Conservation (phyloP, 2,888 invertebrate genomes). For the Diploptera punctata region DNA sequence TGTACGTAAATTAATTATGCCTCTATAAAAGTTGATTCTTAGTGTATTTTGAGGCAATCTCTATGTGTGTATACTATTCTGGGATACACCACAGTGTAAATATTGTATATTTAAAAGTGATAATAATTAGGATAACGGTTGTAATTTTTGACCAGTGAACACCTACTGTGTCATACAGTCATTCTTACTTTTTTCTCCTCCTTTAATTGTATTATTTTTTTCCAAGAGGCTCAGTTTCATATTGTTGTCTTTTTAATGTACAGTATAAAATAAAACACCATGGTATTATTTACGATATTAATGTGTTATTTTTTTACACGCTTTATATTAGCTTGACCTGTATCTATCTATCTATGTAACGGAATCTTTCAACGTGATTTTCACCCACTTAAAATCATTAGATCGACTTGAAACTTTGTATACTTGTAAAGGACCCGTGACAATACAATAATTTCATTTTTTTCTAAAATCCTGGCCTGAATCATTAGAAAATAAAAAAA, state of each 20-base stretch:
- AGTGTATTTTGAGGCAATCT: constrained; percentile 25
- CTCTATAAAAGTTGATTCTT: constrained; percentile 23
- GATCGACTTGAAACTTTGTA: no score
- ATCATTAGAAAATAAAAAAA: no score
- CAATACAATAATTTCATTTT: no score
- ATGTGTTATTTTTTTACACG: background rate
- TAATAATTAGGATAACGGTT: constrained; percentile 18
- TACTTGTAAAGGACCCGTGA: no score
- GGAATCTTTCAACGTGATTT: no score
- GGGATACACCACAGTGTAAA: constrained; percentile 18
- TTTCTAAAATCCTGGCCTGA: no score
- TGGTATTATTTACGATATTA: constrained; percentile 36
- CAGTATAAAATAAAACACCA: constrained; percentile 38
- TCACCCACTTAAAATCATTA: no score
- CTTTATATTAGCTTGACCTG: no score
- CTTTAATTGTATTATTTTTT: constrained; percentile 27
- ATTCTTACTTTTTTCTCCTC: background rate
- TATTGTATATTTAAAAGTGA: constrained; percentile 29
- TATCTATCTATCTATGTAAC: no score
- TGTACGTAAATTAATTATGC: constrained; percentile 20
- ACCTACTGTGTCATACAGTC: constrained; percentile 1
- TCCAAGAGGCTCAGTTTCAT: constrained; percentile 38
- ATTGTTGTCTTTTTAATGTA: constrained; percentile 41
- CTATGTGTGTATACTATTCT: constrained; percentile 22
- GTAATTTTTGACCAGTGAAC: constrained; percentile 17